Evolutionary conservation across 2,797 vertebrate genomes (phyloP).

Genomic region (Paedocypris micromegethes): DNA sequence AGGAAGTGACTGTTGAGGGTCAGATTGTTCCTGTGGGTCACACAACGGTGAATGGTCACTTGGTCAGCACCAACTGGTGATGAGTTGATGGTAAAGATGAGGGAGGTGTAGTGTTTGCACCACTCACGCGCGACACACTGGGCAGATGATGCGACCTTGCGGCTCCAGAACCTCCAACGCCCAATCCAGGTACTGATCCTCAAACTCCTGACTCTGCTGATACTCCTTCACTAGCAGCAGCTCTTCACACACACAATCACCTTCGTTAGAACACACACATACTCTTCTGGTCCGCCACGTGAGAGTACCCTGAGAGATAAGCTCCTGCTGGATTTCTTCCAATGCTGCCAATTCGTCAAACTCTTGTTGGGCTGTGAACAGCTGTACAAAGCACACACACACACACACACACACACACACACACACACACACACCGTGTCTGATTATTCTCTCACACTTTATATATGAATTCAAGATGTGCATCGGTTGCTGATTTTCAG

Average conservation of each 20-base stretch:
- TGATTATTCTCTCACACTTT: background rate
- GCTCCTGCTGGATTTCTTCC: constrained; percentile 86
- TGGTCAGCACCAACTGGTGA: background rate
- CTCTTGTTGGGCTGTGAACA: constrained; percentile 61
- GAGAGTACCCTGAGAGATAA: constrained; percentile 73
- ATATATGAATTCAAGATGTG: background rate
- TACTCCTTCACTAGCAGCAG: constrained; percentile 77
- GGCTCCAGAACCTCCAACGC: constrained; percentile 75
- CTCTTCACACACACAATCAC: constrained; percentile 61
- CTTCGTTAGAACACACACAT: too few species aligned
- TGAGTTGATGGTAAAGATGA: background rate
- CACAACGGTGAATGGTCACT: background rate
- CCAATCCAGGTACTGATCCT: constrained; percentile 77
- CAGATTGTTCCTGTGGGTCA: constrained; percentile 72
- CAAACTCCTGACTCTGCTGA: constrained; percentile 75
- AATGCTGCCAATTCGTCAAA: constrained; percentile 72
- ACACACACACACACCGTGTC: background rate
- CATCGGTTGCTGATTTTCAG: too few species aligned
- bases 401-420: background rate
- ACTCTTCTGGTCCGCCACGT: background rate
- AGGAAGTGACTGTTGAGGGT: constrained; percentile 69
- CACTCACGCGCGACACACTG: constrained; percentile 80
- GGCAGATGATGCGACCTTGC: constrained; percentile 75
- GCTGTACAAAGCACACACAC: constrained; percentile 44
- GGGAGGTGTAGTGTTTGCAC: too few species aligned